Evolutionary conservation across 64 coral and sea anemone species (phyloP), one percentile per base, ranked within the genome.

Genomic region (Trachythela sp.): DNA sequence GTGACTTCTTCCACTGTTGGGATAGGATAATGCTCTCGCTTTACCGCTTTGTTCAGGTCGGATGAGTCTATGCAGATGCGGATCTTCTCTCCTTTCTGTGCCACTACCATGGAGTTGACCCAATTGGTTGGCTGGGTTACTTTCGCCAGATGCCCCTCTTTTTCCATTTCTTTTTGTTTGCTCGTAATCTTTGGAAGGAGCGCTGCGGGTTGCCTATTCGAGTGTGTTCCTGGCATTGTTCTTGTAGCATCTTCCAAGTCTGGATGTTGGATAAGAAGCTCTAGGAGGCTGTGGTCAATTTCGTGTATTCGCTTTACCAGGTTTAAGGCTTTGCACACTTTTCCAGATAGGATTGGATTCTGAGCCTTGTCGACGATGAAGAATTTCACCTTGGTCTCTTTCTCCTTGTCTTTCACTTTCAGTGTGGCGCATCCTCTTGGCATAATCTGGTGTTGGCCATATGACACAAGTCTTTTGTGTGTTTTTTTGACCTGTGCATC

Each of bases 311-410:
- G 7, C 48, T 87, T 43, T 10, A 94, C 60, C 39, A 90, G 27
- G 36, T 88, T 84, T 2, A 89, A 59, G 42, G 42, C 60, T 93
- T 93, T 42, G 33, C 88, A 90, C 4, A 36, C 88, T 68, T 94
- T 52, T 70, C 38, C 92, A 13, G 90, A 92, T 3, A 83, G 24
- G 2, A 87, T 83, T 13, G 64, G 64, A 20, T 54, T 87, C 17
- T 71, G 40, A 0, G 32, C 49, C 6, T 70, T 92, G 27, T 92
- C 85, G 9, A 90, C 58, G 29, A 88, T 50, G 77, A 84, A 94
- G 71, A 87, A 86, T 22, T 89, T 87, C 11, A 89, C 42, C 35
- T 48, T 32, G 71, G 15, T 51, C 17, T 43, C 17, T 11, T 29
- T 76, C 26, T 89, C 22, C 48, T 76, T 90, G 43, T 45, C 37